Base-by-base conservation (phyloP, 2,888 invertebrate species). In the Pandemis corylana region DNA sequence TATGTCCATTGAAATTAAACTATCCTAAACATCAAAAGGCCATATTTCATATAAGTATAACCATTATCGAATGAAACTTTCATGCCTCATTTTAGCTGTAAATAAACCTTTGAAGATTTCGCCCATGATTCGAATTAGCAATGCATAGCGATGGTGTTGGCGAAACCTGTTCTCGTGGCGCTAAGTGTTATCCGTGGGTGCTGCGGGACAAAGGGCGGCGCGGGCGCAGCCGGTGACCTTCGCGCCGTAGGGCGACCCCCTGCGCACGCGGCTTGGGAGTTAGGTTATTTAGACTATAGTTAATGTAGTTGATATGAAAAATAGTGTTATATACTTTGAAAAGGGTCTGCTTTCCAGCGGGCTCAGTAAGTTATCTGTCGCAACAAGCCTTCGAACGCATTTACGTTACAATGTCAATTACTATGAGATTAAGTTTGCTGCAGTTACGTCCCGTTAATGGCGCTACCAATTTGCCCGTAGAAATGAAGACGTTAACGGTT, bases 211-310 rank as follows among this genome's bases (percentile, higher is more conserved):
- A 73, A 73, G 78, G 77, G 74, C 72, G 78, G 74, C 72, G 77
- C 62, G 77, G 77, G 73, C 56, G 75, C 75, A 70, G 77, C 59
- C 78, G 72, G 72, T 42, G 74, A 82, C 85, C 84, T 76, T 82
- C 68, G 82, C 75, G 59, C 10, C 64, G 70, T 71, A 68, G 73
- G 73, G 73, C 53, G 59, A 61, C 73, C n/a, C 59, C 46, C 42
- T 53, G n/a, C 68, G 12, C n/a, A 41, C 28, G 10, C 20, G 15
- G 41, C 36, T 53, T 67, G 13, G 67, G 41, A 41, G 28, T 53
- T 64, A 0, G 41, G 36, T n/a, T 56, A 53, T n/a, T 5, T 53
- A 5, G 1, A 13, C n/a, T n/a, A 56, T 41, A 9, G 4, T 61
- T 41, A 10, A 46, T 12, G 7, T 28, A 28, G 28, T 36, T 36